Evolutionary conservation across 2,113 vertebrate genomes (phyloP).

Genomic region (Cavia aperea): DNA sequence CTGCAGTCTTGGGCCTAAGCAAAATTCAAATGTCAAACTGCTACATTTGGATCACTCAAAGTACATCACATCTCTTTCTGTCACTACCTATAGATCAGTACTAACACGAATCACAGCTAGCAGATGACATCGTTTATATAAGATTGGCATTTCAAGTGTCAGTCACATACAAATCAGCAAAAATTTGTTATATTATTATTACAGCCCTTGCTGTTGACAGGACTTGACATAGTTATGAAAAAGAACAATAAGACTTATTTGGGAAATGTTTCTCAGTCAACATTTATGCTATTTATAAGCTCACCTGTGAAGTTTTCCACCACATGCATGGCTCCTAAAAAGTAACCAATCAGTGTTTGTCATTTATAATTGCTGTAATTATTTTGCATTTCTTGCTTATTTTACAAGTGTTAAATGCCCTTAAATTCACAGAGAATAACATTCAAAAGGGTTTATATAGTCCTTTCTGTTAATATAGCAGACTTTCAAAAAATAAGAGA

Average conservation of each 20-base stretch:
- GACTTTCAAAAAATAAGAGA: background rate
- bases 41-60: slow-evolving; percentile 53
- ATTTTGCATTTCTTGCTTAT: slow-evolving; percentile 35
- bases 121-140: slow-evolving; percentile 52
- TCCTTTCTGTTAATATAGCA: background rate
- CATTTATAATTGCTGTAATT: slow-evolving; percentile 2
- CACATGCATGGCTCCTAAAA: slow-evolving; percentile 10
- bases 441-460: slow-evolving; percentile 13
- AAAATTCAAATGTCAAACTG: slow-evolving; percentile 62
- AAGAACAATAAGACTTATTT: background rate
- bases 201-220: slow-evolving; percentile 27
- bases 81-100: slow-evolving; percentile 59
- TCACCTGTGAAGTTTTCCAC: slow-evolving; percentile 11
- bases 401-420: background rate
- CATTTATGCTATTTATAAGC: background rate
- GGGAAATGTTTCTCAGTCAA: background rate
- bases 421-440: background rate
- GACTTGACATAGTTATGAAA: slow-evolving; percentile 42
- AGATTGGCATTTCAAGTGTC: slow-evolving; percentile 54
- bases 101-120: slow-evolving; percentile 58
- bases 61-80: slow-evolving; percentile 45
- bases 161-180: slow-evolving; percentile 52
- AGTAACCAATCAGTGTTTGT: background rate
- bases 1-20: slow-evolving; percentile 54
- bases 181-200: slow-evolving; percentile 30